These are phyloP conservation scores for Sus cebifrons DNA, from an alignment of 2,797 vertebrate genomes.

Conservation along the genomic window DNA sequence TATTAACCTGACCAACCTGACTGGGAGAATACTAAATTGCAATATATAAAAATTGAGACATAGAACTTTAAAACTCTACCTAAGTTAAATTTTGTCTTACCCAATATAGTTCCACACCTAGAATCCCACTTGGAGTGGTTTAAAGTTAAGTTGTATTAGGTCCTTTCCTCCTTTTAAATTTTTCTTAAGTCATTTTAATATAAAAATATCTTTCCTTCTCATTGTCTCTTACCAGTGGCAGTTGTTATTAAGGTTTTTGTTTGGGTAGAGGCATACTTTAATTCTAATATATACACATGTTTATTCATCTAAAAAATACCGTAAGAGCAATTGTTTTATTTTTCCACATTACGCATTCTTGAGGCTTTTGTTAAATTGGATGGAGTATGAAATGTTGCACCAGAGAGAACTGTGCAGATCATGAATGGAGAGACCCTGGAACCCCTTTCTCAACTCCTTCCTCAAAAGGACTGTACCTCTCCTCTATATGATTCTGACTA, in stretches of 20 bases:
- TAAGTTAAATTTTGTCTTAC: neutral
- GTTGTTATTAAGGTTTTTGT: neutral
- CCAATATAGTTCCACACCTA: neutral
- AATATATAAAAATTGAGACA: neutral
- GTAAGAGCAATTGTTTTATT: neutral
- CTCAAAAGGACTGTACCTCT: accelerated
- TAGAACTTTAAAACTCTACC: neutral
- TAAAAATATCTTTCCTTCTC: neutral
- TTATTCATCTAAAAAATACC: neutral
- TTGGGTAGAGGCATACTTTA: neutral
- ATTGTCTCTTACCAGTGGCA: neutral
- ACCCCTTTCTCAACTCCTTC: neutral
- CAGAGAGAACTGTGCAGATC: neutral
- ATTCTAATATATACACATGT: neutral
- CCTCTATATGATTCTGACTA: neutral
- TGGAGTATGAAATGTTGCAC: neutral
- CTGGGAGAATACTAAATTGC: neutral
- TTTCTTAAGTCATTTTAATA: neutral
- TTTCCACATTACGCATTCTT: neutral
- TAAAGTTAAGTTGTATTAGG: neutral
- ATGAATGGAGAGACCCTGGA: neutral
- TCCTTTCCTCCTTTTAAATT: neutral
- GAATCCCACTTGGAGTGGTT: neutral
- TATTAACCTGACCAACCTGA: neutral
- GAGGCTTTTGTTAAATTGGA: neutral